These are phyloP conservation scores for Osmerus mordax DNA, from an alignment of 2,113 vertebrate species.

Conservation along the genomic window DNA sequence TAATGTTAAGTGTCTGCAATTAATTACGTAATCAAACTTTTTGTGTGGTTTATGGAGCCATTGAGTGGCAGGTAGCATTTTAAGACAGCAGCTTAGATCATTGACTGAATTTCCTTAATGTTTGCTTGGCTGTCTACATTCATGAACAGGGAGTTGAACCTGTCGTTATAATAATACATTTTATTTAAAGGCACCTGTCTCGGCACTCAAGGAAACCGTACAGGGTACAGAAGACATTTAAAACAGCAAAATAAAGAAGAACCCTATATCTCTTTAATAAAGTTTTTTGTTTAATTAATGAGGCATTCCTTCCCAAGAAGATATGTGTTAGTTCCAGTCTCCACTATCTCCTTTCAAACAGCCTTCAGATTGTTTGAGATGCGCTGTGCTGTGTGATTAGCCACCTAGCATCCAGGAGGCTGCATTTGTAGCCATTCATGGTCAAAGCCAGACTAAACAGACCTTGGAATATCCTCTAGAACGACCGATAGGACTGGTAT, in stretches of 20 bases:
- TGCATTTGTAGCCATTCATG: background rate
- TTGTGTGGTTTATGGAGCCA: constrained; percentile 23
- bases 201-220: too few relatives aligned
- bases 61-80: constrained; percentile 1
- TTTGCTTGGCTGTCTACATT: background rate
- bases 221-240: too few relatives aligned
- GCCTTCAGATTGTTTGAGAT: background rate
- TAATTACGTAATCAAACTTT: constrained; percentile 33
- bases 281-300: too few relatives aligned
- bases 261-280: too few relatives aligned
- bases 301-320: too few relatives aligned
- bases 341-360: too few relatives aligned
- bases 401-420: background rate
- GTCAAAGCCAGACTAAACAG: constrained; percentile 22
- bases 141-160: too few relatives aligned
- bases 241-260: too few relatives aligned
- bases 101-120: constrained; percentile 9
- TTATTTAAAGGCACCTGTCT: too few relatives aligned
- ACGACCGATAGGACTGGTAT: background rate
- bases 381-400: background rate
- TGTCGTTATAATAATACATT: too few relatives aligned
- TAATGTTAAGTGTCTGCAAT: constrained; percentile 45
- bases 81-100: background rate
- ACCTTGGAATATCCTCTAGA: constrained; percentile 19
- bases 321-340: too few relatives aligned